Percentiles rank a stretch among this genome's conserved stretches.
Evolutionary conservation across 2,888 invertebrate genomes (phyloP).

Genomic region (Pegoplata infirma): DNA sequence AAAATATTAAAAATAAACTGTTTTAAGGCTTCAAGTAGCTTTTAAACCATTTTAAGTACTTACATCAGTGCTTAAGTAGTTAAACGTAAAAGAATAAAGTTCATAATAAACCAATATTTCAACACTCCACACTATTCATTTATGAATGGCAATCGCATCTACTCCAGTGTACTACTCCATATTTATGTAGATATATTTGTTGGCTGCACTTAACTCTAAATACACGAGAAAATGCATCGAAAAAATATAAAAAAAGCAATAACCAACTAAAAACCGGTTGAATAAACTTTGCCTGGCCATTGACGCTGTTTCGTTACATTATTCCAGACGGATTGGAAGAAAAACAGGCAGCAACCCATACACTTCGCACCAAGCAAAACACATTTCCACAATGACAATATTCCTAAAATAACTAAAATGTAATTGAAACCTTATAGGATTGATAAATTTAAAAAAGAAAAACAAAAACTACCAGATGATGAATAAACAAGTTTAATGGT

Average conservation of each 20-base stretch:
- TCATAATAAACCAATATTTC: conserved; percentile 3
- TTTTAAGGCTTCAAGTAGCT: conserved; percentile 46
- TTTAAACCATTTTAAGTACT: conserved; percentile 18
- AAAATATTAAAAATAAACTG: not conserved
- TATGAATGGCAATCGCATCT: conserved; percentile 32
- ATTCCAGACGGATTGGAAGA: conserved; percentile 36
- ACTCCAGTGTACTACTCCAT: not conserved
- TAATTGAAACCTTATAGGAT: conserved; percentile 45
- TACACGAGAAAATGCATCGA: conserved; percentile 19
- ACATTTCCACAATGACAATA: conserved; percentile 34
- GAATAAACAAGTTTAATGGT: conserved; percentile 42
- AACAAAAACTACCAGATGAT: conserved; percentile 1
- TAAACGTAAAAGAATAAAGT: not conserved
- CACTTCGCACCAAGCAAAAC: not conserved
- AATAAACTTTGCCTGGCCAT: conserved; percentile 58
- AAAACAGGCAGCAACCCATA: not conserved
- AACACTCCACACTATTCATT: conserved; percentile 22
- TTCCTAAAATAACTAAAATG: conserved; percentile 28
- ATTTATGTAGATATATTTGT: too few species aligned
- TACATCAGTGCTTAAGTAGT: conserved; percentile 5
- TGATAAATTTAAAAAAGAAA: conserved; percentile 18
- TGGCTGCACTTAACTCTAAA: not conserved
- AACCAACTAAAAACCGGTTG: conserved; percentile 51
- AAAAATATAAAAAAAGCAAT: conserved; percentile 39
- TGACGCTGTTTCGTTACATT: conserved; percentile 42